Percentiles rank a stretch among this genome's conserved stretches.
Conservation (phyloP, 2,888 invertebrate species). For the Plagiodera versicolora region DNA sequence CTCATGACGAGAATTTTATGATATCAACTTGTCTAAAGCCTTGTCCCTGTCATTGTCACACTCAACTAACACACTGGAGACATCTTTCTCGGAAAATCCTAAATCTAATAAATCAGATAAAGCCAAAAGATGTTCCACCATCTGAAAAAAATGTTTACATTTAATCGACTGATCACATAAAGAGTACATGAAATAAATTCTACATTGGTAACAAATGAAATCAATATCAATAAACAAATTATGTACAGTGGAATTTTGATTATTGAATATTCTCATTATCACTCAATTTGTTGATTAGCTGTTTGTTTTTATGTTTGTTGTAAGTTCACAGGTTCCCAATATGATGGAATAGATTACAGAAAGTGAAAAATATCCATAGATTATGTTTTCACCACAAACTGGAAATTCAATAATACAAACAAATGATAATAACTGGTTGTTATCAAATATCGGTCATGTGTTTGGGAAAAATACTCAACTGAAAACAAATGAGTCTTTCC, state of each 20-base stretch:
- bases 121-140: conserved; percentile 80
- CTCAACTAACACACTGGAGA: conserved; percentile 72
- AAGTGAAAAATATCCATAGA: not conserved
- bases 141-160: conserved; percentile 61
- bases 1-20: conserved; percentile 57
- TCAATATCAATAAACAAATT: too few species aligned
- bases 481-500: not conserved
- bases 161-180: too few species aligned
- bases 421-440: conserved; percentile 3
- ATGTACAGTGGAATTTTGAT: too few species aligned
- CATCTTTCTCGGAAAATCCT: conserved; percentile 78
- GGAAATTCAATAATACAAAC: not conserved
- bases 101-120: conserved; percentile 77
- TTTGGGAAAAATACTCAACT: not conserved
- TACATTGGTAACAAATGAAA: not conserved
- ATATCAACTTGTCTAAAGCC: conserved; percentile 80
- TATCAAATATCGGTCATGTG: not conserved
- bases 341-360: not conserved
- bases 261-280: too few species aligned
- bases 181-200: too few species aligned
- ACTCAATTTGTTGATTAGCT: too few species aligned
- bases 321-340: too few species aligned
- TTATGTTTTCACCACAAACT: not conserved
- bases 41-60: conserved; percentile 83
- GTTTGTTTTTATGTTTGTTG: too few species aligned